phyloP scores from a whole-genome alignment of 1,140 invertebrate species.

The Atta cephalotes region DNA sequence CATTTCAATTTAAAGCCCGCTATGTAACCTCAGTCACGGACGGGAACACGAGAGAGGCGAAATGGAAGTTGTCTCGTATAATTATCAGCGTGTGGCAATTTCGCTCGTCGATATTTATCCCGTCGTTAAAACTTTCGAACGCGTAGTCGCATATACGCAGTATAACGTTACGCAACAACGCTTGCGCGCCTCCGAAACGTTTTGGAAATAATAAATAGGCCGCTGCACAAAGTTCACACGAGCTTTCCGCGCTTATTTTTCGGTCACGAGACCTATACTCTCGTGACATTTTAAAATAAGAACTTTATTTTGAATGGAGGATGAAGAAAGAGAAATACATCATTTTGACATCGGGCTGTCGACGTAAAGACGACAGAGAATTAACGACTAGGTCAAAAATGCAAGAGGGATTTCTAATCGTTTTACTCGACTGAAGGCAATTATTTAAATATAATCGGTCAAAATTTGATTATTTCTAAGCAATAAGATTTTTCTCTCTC shows the following conservation, averaged over 20 bases:
- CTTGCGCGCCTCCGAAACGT: constrained; percentile 7
- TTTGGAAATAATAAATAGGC: constrained; percentile 62
- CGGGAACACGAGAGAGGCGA: constrained; percentile 33
- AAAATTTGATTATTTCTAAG: background rate
- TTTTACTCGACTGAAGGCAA: background rate
- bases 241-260: background rate
- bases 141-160: background rate
- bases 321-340: constrained; percentile 62
- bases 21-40: constrained; percentile 29
- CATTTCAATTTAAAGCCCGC: constrained; percentile 68
- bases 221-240: background rate
- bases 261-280: background rate
- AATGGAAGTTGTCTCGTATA: constrained; percentile 53
- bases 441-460: background rate
- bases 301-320: background rate
- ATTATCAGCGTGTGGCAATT: constrained; percentile 52
- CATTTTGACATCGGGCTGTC: constrained; percentile 50
- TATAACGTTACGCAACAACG: constrained; percentile 30
- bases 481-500: background rate
- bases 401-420: constrained; percentile 64
- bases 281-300: constrained; percentile 68
- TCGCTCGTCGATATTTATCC: constrained; percentile 59
- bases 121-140: constrained; percentile 56
- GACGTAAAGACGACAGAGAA: constrained; percentile 64
- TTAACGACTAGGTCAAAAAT: constrained; percentile 76